A percentile compares a stretch with the other conserved stretches of the same genome.
Conservation (phyloP, 2,113 vertebrate genomes). For the Arizona elegans region DNA sequence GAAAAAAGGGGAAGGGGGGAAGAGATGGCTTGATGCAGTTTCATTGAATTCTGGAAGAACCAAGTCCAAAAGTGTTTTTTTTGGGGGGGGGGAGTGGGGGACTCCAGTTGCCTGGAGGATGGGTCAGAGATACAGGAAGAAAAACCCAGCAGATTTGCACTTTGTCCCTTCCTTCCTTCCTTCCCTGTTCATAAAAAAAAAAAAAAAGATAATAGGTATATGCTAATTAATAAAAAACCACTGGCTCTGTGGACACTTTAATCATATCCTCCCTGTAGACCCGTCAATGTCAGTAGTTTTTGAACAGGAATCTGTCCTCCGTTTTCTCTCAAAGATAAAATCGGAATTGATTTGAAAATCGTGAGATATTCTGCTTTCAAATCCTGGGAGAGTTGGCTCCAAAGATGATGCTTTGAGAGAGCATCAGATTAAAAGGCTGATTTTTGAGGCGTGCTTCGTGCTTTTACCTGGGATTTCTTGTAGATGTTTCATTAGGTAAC, state of each 20-base stretch:
- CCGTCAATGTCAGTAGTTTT: not conserved
- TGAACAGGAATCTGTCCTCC: not conserved
- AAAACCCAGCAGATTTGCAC: not conserved
- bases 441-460: no score
- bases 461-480: not conserved
- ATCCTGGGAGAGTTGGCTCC: not conserved
- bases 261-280: not conserved
- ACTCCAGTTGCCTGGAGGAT: not conserved
- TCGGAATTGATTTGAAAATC: not conserved
- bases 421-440: not conserved
- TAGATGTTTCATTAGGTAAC: not conserved
- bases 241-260: not conserved
- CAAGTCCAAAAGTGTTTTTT: not conserved
- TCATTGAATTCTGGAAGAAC: not conserved
- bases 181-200: not conserved
- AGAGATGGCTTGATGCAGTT: not conserved
- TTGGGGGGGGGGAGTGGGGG: not conserved
- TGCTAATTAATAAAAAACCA: not conserved
- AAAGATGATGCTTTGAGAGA: not conserved
- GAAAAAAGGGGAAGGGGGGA: not conserved
- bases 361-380: not conserved
- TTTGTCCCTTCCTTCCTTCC: not conserved
- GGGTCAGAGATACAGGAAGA: not conserved
- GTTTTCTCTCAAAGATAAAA: not conserved
- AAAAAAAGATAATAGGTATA: not conserved